Percentiles rank a stretch among this genome's conserved stretches.
Conservation (phyloP, 2,113 vertebrate genomes). For the Peromyscus leucopus region DNA sequence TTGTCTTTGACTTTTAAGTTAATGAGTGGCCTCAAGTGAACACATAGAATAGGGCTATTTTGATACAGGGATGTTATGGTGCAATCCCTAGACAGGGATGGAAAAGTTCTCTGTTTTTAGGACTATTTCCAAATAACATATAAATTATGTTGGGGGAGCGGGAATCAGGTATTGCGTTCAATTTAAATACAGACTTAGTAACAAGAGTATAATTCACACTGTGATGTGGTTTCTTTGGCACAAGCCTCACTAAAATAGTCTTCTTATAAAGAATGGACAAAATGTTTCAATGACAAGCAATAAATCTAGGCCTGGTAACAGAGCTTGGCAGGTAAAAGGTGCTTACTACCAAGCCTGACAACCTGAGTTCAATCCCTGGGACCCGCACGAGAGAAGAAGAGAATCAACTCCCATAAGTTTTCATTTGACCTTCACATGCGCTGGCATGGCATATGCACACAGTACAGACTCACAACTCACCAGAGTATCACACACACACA, state of each 20-base stretch:
- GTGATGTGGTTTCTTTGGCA: background rate
- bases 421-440: background rate
- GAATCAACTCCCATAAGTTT: background rate
- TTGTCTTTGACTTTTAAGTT: background rate
- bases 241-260: background rate
- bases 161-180: background rate
- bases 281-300: background rate
- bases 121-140: constrained; percentile 10
- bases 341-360: background rate
- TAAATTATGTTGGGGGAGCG: background rate
- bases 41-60: background rate
- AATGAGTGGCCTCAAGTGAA: background rate
- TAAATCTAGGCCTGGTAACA: background rate
- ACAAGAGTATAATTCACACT: background rate
- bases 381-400: background rate
- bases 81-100: background rate
- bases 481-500: background rate
- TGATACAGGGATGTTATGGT: background rate
- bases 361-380: background rate
- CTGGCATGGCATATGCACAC: too few species aligned
- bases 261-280: background rate
- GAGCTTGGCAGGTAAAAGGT: background rate
- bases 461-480: background rate
- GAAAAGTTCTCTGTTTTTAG: background rate
- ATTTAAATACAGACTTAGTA: constrained; percentile 47